phyloP scores from a whole-genome alignment of 2,797 vertebrate species.

The Halcyon chelicuti region DNA sequence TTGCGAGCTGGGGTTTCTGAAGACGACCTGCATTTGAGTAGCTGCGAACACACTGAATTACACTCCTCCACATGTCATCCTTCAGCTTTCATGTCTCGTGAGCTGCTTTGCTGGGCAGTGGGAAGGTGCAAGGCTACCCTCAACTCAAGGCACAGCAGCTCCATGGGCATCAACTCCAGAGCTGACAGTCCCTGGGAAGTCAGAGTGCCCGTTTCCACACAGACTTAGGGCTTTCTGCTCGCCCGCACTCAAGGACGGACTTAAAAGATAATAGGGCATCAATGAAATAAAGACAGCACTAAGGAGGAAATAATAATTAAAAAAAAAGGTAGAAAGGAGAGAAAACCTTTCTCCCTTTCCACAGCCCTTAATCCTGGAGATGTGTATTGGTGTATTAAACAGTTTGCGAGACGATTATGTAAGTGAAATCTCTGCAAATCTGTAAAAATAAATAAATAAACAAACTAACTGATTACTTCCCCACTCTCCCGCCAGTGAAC shows the following conservation, averaged over 20 bases:
- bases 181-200: background rate
- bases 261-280: background rate
- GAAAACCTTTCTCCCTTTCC: background rate
- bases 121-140: background rate
- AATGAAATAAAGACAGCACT: background rate
- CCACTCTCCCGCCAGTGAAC: background rate
- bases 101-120: background rate
- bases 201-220: fast-evolving
- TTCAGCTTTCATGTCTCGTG: background rate
- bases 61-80: fast-evolving
- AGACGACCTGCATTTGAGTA: fast-evolving
- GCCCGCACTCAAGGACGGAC: background rate
- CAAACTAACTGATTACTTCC: conserved; percentile 24
- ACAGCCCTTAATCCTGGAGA: conserved; percentile 50
- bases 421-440: conserved; percentile 65
- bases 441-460: background rate
- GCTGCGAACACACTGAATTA: background rate
- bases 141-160: fast-evolving
- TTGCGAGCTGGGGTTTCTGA: background rate
- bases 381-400: conserved; percentile 9
- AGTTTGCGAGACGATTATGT: conserved; percentile 23
- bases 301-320: background rate
- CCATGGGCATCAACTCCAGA: background rate
- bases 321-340: background rate
- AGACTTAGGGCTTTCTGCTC: background rate